Evolutionary conservation across 2,888 invertebrate species (phyloP).

Genomic region (Zootermopsis nevadensis): DNA sequence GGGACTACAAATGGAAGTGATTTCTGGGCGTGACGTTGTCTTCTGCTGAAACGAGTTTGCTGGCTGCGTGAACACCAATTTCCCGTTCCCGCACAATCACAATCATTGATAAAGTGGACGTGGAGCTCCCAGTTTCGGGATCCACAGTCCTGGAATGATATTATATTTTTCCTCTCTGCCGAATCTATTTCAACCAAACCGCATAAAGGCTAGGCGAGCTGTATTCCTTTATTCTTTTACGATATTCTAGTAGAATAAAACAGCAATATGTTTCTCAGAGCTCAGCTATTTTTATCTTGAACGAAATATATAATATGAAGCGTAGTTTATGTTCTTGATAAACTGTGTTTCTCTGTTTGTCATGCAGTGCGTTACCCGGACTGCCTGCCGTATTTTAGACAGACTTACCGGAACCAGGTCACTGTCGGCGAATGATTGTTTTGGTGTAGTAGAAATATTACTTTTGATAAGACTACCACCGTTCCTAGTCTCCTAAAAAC

Average conservation of each 20-base stretch:
- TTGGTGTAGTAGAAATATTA: too few species aligned
- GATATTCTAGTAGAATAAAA: constrained; percentile 46
- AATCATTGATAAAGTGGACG: constrained; percentile 42
- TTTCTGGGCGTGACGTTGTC: constrained; percentile 37
- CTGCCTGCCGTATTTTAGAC: too few species aligned
- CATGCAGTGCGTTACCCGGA: not conserved
- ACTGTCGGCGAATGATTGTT: too few species aligned
- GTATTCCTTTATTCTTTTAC: constrained; percentile 36
- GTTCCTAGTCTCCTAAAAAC: too few species aligned
- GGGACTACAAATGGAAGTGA: constrained; percentile 36
- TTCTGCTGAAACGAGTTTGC: constrained; percentile 27
- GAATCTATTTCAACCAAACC: constrained; percentile 37
- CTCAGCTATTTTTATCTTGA: constrained; percentile 14
- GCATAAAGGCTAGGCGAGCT: constrained; percentile 18
- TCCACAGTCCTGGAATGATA: constrained; percentile 10
- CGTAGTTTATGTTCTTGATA: constrained; percentile 16
- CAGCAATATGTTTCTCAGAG: constrained; percentile 34
- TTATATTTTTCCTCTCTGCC: constrained; percentile 39
- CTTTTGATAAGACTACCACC: too few species aligned
- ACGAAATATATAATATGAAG: constrained; percentile 25
- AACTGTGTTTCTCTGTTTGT: not conserved
- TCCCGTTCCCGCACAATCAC: constrained; percentile 21
- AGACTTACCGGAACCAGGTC: too few species aligned
- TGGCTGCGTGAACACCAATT: constrained; percentile 39
- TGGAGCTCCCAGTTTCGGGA: not conserved